Percentiles rank a stretch among this genome's conserved stretches.
Evolutionary conservation across 2,888 invertebrate species (phyloP).

Genomic region (Xanthorhoe spadicearia): DNA sequence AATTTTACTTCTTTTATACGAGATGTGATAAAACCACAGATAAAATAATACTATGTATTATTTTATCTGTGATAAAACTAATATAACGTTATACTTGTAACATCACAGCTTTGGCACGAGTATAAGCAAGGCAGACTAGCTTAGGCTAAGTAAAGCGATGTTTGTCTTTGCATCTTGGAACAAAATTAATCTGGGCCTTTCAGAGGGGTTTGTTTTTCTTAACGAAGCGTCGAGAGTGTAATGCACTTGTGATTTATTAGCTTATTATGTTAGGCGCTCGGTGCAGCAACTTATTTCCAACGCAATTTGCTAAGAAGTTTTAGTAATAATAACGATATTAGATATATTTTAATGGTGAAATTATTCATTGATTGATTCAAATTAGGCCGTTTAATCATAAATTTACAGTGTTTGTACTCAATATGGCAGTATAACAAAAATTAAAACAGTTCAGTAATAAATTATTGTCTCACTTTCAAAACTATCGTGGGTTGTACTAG

Average conservation of each 20-base stretch:
- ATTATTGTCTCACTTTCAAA: too few species aligned
- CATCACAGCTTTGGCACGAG: constrained; percentile 15
- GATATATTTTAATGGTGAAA: too few species aligned
- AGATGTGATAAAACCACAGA: constrained; percentile 1
- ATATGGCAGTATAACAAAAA: too few species aligned
- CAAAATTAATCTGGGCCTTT: constrained; percentile 53
- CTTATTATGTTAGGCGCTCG: constrained; percentile 50
- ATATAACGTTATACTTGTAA: constrained; percentile 11
- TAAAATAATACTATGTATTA: too few species aligned
- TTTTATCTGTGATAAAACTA: constrained; percentile 4
- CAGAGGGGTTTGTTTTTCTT: constrained; percentile 66
- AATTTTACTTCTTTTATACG: neutral
- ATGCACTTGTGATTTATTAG: constrained; percentile 75
- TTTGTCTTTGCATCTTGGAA: constrained; percentile 39
- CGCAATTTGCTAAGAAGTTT: neutral
- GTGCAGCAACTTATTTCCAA: constrained; percentile 45
- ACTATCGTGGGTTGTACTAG: too few species aligned
- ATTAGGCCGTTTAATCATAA: too few species aligned
- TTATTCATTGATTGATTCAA: too few species aligned
- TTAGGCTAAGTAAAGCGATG: constrained; percentile 23
- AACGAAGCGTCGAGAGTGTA: constrained; percentile 68
- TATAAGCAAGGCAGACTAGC: constrained; percentile 24
- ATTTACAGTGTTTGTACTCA: too few species aligned
- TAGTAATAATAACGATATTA: neutral
- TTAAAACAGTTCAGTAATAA: too few species aligned